These are phyloP conservation scores for Platyura marginata DNA, from an alignment of 1,140 invertebrate genomes.

Conservation along the genomic window DNA sequence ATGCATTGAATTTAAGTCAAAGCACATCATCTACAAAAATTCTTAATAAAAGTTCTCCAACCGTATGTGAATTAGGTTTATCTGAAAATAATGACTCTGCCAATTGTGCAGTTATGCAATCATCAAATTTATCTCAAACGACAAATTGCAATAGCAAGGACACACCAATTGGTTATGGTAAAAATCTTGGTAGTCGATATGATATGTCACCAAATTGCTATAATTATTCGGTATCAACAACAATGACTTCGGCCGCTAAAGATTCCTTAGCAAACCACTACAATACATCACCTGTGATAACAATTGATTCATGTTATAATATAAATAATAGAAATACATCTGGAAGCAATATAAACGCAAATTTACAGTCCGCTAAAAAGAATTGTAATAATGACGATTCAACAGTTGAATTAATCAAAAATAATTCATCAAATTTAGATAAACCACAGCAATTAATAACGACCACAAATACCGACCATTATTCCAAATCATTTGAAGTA, in stretches of 20 bases:
- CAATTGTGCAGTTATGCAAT: neutral
- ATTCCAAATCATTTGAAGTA: neutral
- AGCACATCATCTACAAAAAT: neutral
- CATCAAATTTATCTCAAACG: neutral
- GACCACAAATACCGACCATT: neutral
- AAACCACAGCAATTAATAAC: neutral
- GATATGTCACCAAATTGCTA: too few relatives aligned
- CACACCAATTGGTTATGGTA: neutral
- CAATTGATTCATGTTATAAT: neutral
- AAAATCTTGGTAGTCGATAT: neutral
- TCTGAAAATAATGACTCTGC: neutral
- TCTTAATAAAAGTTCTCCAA: neutral
- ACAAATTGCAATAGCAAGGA: neutral
- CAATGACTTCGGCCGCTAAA: too few relatives aligned
- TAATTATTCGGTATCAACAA: too few relatives aligned
- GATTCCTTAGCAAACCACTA: too few relatives aligned
- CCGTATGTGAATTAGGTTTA: neutral
- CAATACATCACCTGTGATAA: too few relatives aligned
- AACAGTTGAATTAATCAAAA: neutral
- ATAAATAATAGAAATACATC: neutral
- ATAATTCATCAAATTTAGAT: neutral
- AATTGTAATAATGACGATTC: neutral
- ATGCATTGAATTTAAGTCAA: neutral
- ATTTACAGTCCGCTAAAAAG: neutral
- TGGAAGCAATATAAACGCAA: neutral